Percentiles rank a stretch among this genome's conserved stretches.
Conservation (phyloP, 2,113 vertebrate species). For the Sphaerodactylus townsendi region DNA sequence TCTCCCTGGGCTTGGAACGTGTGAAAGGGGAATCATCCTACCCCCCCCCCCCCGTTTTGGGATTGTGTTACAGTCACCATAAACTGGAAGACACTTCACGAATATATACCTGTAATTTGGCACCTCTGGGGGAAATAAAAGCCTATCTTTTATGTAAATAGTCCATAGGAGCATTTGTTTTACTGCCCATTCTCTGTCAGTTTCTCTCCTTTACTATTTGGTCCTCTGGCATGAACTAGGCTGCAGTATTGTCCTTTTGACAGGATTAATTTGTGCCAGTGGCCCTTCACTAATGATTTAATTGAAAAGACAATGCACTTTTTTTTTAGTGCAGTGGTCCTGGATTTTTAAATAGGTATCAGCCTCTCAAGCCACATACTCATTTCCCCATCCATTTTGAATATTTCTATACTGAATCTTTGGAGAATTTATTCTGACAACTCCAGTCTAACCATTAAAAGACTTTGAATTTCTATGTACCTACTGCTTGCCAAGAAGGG, state of each 20-base stretch:
- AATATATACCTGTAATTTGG: too few species aligned
- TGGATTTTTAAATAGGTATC: neutral
- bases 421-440: too few species aligned
- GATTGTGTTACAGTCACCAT: too few species aligned
- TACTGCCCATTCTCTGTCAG: neutral
- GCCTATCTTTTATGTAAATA: too few species aligned
- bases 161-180: neutral
- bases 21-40: too few species aligned
- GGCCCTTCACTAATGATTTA: neutral
- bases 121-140: too few species aligned
- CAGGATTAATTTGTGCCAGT: neutral
- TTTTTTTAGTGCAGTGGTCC: neutral
- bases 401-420: too few species aligned
- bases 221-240: neutral
- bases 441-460: rapidly evolving
- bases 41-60: too few species aligned
- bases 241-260: neutral
- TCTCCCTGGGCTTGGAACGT: too few species aligned
- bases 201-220: neutral
- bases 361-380: neutral
- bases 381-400: neutral
- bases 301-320: neutral
- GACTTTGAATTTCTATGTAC: neutral
- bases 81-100: too few species aligned
- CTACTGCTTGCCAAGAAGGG: rapidly evolving